Base-by-base conservation (phyloP, 2,113 vertebrate species). In the Elanus axillaris region DNA sequence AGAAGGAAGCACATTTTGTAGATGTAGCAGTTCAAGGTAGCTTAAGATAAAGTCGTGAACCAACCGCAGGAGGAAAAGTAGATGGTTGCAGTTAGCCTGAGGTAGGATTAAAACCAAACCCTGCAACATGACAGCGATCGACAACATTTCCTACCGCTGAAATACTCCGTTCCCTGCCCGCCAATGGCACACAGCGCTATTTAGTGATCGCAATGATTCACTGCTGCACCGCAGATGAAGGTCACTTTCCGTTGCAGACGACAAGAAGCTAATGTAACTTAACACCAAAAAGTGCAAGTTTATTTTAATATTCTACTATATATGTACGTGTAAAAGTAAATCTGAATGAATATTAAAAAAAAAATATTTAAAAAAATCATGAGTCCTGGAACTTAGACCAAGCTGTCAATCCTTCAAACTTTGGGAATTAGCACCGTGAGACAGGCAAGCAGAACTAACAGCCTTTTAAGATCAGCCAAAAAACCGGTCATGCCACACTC, bases 381-480 rank as follows among this genome's bases (percentile, higher is more conserved):
- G 63, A 82, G 89, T 36, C 59, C 17, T 12, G 29, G 25, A n/a
- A 5, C 40, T 13, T 2, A 7, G 26, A 22, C 55, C 13, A 58
- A 38, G 77, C 53, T 13, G 62, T 73, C 87, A 85, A 9, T 47
- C 58, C 86, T 31, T 36, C 60, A 9, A 20, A 13, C 78, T 4
- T 18, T 3, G 77, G 92, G 40, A 20, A 62, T 88, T 14, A 89
- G 96, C 92, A 25, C 90, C 2, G 81, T 50, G 97, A 95, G 96
- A 73, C 91, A 96, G 94, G 84, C 98, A 98, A 97, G 98, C 98
- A 91, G 83, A 81, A 50, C 83, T 21, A 48, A 45, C 80, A 94
- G 89, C 87, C 94, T 90, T 71, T 31, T 40, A 32, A 47, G 63
- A 76, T 48, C 90, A 97, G 96, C 95, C 95, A 78, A 38, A 71